These are phyloP conservation scores for Myopa tessellatipennis DNA, from an alignment of 2,888 invertebrate species.

Conservation along the genomic window DNA sequence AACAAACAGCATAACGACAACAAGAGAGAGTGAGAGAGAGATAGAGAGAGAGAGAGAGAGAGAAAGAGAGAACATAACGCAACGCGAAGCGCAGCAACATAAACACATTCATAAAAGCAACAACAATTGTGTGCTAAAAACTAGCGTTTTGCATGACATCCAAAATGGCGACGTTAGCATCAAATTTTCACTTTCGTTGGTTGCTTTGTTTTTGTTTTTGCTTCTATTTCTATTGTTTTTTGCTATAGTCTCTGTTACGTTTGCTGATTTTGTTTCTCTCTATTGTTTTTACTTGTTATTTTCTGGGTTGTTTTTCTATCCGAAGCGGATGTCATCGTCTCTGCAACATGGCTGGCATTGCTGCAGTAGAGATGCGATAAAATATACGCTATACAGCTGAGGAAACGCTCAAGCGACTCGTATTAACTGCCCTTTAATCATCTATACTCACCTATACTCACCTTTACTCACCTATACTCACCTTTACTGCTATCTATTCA, in stretches of 20 bases:
- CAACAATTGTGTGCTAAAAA: not conserved
- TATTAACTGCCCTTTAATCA: too few relatives aligned
- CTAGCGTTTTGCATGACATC: not conserved
- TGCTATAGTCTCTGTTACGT: not conserved
- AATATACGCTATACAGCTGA: too few relatives aligned
- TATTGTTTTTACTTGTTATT: not conserved
- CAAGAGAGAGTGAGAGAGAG: not conserved
- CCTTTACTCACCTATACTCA: too few relatives aligned
- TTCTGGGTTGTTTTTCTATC: not conserved
- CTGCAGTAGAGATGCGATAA: too few relatives aligned
- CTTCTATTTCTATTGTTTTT: conserved; percentile 24
- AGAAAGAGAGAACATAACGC: not conserved
- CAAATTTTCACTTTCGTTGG: conserved; percentile 33
- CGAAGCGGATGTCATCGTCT: too few relatives aligned
- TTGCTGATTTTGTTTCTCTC: not conserved
- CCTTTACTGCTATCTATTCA: too few relatives aligned
- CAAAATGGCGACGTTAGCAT: conserved; percentile 28
- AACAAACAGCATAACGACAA: not conserved
- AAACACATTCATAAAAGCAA: not conserved
- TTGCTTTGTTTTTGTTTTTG: conserved; percentile 28
- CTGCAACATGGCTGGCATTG: not conserved
- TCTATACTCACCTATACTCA: too few relatives aligned
- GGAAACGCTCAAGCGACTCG: too few relatives aligned
- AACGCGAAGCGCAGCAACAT: not conserved
- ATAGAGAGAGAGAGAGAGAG: not conserved